Percentiles rank a stretch among this genome's conserved stretches.
Evolutionary conservation across 2,113 vertebrate species (phyloP).

Genomic region (Actenoides hombroni): DNA sequence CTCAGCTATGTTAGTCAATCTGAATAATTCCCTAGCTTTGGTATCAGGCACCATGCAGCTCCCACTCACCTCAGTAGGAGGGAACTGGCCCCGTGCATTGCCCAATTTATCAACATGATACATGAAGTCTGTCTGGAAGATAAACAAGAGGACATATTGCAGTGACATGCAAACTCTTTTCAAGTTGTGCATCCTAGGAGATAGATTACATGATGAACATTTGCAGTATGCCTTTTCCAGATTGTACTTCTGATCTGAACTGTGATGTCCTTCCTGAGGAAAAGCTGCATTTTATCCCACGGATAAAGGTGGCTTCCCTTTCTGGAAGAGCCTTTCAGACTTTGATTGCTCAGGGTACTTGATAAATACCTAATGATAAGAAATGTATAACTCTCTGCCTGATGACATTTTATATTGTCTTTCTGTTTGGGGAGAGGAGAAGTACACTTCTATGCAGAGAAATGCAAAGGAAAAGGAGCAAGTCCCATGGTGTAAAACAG

Average conservation of each 20-base stretch:
- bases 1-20: conserved; percentile 25
- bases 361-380: not conserved
- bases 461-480: not conserved
- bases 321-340: not conserved
- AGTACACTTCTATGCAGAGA: not conserved
- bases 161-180: conserved; percentile 19
- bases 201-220: conserved; percentile 31
- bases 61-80: conserved; percentile 41
- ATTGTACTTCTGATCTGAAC: not conserved
- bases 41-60: conserved; percentile 43
- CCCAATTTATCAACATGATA: conserved; percentile 54
- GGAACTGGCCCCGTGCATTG: conserved; percentile 10
- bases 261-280: conserved; percentile 24
- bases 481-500: not conserved
- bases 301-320: not conserved
- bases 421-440: not conserved
- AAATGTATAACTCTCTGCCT: not conserved
- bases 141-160: conserved; percentile 37
- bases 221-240: conserved; percentile 15
- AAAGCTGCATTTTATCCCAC: not conserved
- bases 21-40: conserved; percentile 35
- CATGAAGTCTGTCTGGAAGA: conserved; percentile 50
- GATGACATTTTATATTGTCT: not conserved
- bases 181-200: conserved; percentile 47
- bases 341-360: not conserved